Conservation (phyloP, 2,797 vertebrate species). For the Gallinago solitaria region DNA sequence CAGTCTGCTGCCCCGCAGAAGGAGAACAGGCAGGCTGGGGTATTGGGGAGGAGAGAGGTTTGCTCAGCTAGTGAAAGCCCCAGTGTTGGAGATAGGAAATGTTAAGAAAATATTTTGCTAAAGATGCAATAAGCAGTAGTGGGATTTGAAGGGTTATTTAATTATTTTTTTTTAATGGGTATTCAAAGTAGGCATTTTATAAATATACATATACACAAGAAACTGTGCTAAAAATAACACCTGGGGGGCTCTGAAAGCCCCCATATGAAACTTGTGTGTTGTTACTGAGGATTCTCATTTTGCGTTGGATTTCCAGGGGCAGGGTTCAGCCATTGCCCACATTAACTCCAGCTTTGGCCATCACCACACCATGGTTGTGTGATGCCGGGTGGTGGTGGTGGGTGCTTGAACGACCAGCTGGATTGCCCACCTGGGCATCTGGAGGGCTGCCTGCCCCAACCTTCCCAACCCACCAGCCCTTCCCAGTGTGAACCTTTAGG, state of each 20-base stretch:
- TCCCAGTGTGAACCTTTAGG: not conserved
- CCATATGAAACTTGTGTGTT: rapidly evolving
- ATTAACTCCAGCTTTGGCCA: not conserved
- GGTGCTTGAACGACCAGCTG: not conserved
- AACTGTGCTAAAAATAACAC: not conserved
- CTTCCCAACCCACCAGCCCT: not conserved
- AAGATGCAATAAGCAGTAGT: not conserved
- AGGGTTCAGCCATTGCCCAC: not conserved
- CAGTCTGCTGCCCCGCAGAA: not conserved
- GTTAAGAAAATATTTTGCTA: constrained; percentile 2
- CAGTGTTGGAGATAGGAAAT: not conserved
- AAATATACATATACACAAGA: not conserved
- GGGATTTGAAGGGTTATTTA: not conserved
- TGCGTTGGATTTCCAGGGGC: too few species aligned
- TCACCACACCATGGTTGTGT: not conserved
- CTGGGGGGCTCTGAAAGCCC: not conserved
- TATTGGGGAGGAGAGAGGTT: not conserved
- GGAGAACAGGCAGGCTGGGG: not conserved
- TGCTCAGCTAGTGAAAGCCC: not conserved
- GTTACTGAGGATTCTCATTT: not conserved
- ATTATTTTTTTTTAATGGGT: not conserved
- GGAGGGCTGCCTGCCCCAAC: rapidly evolving
- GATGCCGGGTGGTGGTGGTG: not conserved
- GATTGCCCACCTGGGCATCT: not conserved
- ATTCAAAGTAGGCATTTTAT: not conserved